Conservation (phyloP, 2,797 vertebrate species). For the Psittacula derbiana region DNA sequence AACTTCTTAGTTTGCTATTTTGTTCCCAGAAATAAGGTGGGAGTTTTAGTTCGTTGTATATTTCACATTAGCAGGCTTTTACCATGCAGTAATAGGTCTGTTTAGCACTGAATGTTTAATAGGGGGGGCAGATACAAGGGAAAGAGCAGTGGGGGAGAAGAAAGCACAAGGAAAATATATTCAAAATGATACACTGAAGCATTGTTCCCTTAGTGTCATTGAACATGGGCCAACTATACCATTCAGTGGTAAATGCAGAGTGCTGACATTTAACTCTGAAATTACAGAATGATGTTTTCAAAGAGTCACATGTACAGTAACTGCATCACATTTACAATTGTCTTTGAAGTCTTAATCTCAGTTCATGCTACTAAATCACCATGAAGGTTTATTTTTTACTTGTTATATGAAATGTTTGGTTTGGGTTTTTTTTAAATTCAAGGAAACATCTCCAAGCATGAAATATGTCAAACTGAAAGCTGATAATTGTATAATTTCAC, state of each 20-base stretch:
- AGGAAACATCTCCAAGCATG: slow-evolving; percentile 32
- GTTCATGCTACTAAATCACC: slow-evolving; percentile 68
- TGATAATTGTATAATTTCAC: slow-evolving; percentile 14
- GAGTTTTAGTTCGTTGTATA: background rate
- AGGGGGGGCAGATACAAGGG: accelerated
- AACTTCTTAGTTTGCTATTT: slow-evolving; percentile 24
- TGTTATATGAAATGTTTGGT: slow-evolving; percentile 48
- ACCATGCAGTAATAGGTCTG: background rate
- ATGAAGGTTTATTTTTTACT: slow-evolving; percentile 71
- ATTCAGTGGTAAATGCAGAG: slow-evolving; percentile 50
- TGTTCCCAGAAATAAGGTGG: slow-evolving; percentile 42
- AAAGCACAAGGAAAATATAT: slow-evolving; percentile 3
- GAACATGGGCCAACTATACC: slow-evolving; percentile 47
- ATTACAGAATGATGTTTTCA: slow-evolving; percentile 49
- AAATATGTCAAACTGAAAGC: slow-evolving; percentile 55
- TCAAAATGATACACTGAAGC: slow-evolving; percentile 12
- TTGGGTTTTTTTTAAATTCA: background rate
- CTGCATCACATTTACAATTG: slow-evolving; percentile 36
- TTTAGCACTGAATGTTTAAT: background rate
- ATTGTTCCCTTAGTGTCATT: slow-evolving; percentile 47
- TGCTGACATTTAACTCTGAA: slow-evolving; percentile 67
- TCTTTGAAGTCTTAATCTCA: slow-evolving; percentile 75
- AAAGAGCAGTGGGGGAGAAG: accelerated
- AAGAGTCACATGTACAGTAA: slow-evolving; percentile 45
- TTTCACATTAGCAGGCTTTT: background rate